Conservation (phyloP, 2,113 vertebrate genomes). For the Austrofundulus limnaeus region DNA sequence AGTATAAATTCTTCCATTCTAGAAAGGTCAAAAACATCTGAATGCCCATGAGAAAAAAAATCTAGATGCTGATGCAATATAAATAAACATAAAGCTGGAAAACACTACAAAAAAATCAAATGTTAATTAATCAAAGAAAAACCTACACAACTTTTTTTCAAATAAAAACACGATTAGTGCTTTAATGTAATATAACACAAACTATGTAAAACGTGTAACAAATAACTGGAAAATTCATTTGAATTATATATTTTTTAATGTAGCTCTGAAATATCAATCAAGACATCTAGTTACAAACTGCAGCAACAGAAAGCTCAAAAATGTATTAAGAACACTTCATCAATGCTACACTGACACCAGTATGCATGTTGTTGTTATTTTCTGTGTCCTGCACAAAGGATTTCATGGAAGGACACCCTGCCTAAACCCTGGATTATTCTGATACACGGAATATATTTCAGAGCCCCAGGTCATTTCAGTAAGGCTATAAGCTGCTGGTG, state of each 20-base stretch:
- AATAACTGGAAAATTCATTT: conserved; percentile 15
- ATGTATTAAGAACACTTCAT: conserved; percentile 44
- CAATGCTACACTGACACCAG: conserved; percentile 36
- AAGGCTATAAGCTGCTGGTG: conserved; percentile 31
- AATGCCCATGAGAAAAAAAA: conserved; percentile 62
- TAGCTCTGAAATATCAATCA: conserved; percentile 24
- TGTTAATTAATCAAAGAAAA: conserved; percentile 22
- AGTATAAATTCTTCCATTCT: conserved; percentile 61
- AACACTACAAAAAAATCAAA: conserved; percentile 28
- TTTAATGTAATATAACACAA: conserved; percentile 52
- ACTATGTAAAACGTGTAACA: conserved; percentile 35
- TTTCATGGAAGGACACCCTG: conserved; percentile 12
- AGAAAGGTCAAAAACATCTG: conserved; percentile 26
- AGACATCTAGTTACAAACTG: conserved; percentile 3
- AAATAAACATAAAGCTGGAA: conserved; percentile 23
- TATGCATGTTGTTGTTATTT: conserved; percentile 15
- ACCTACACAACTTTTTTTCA: conserved; percentile 21
- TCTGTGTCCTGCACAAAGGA: background rate
- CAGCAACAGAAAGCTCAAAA: conserved; percentile 49
- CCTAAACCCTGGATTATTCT: background rate
- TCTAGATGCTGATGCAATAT: conserved; percentile 17
- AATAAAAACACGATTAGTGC: conserved; percentile 56
- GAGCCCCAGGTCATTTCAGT: conserved; percentile 12
- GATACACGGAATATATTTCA: conserved; percentile 29
- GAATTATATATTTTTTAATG: conserved; percentile 3